phyloP scores from a whole-genome alignment of 1,140 invertebrate genomes.

The Drosophila seguyi region DNA sequence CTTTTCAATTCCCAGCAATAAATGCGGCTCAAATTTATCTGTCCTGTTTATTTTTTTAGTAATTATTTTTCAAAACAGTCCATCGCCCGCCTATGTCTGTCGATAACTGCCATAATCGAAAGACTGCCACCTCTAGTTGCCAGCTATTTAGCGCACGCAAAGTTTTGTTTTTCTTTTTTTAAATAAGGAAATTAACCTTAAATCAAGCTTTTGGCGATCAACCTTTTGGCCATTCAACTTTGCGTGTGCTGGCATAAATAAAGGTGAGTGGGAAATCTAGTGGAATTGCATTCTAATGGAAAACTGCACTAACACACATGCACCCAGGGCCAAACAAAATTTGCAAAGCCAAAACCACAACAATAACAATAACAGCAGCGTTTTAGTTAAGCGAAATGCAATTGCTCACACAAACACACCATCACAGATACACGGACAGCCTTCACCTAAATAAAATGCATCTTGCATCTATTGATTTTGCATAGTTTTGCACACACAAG shows the following conservation, averaged over 20 bases:
- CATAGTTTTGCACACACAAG: slow-evolving; percentile 37
- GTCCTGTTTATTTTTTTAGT: background rate
- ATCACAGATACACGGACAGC: slow-evolving; percentile 14
- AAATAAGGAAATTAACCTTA: slow-evolving; percentile 26
- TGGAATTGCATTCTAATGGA: slow-evolving; percentile 21
- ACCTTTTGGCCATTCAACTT: background rate
- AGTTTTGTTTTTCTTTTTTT: slow-evolving; percentile 37
- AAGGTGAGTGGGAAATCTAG: slow-evolving; percentile 48
- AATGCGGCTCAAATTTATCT: background rate
- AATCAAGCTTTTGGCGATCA: slow-evolving; percentile 7
- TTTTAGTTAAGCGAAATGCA: slow-evolving; percentile 37
- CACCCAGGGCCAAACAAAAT: slow-evolving; percentile 43
- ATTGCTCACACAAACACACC: slow-evolving; percentile 28
- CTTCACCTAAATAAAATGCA: slow-evolving; percentile 50
- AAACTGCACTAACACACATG: slow-evolving; percentile 18
- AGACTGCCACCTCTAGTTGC: slow-evolving; percentile 22
- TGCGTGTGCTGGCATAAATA: slow-evolving; percentile 4
- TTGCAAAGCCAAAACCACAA: slow-evolving; percentile 45
- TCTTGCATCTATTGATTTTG: slow-evolving; percentile 65
- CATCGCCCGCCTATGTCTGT: background rate
- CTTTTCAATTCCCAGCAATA: no score
- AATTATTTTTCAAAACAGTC: background rate
- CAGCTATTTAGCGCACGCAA: slow-evolving; percentile 39
- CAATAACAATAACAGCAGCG: slow-evolving; percentile 46
- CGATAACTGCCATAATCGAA: slow-evolving; percentile 8